Base-by-base conservation (phyloP, 2,113 vertebrate species). In the Callaeas wilsoni region DNA sequence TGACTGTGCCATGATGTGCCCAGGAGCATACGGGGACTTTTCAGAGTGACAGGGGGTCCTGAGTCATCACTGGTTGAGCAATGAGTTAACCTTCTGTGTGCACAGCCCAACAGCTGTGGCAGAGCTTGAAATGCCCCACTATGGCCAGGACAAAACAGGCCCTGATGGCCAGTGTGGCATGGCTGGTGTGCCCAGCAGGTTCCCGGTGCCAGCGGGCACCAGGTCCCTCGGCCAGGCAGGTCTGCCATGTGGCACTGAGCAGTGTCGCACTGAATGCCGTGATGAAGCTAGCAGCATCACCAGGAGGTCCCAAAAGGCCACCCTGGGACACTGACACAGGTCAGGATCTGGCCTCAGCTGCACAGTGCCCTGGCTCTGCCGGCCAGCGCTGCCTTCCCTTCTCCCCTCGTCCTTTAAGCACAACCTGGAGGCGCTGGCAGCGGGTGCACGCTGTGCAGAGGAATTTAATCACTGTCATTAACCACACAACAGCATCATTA, bases 401-500 rank as follows among this genome's bases (percentile, higher is more conserved):
- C 52, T 95, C 74, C 62, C 67, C 27, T 80, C 14, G 19, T 92
- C 96, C 95, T 96, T 75, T 46, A 52, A 79, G 67, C 9, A 3
- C 29, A 78, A 71, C 74, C 80, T 18, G 10, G 92, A 89, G 90
- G 80, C 2, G 2, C 82, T 84, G 65, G 90, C 84, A 65, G 74
- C 20, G 3, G 20, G 87, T 63, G 92, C 91, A 21, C 9, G 4
- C 86, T 94, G 96, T 73, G 92, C 87, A 76, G 89, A 89, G 81
- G 89, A 95, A 90, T 93, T 92, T 97, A 96, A 97, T 97, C 94
- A 84, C 95, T 81, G 9, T 96, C 97, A 97, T 97, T 97, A 97
- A 87, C 88, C 16, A 4, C 83, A 90, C 95, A 81, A 77, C 92
- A 87, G 90, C 90, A 69, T 96, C 94, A 81, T 96, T 97, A 94